These are phyloP conservation scores for Trachelus tabidus DNA, from an alignment of 2,888 invertebrate species.

Conservation along the genomic window DNA sequence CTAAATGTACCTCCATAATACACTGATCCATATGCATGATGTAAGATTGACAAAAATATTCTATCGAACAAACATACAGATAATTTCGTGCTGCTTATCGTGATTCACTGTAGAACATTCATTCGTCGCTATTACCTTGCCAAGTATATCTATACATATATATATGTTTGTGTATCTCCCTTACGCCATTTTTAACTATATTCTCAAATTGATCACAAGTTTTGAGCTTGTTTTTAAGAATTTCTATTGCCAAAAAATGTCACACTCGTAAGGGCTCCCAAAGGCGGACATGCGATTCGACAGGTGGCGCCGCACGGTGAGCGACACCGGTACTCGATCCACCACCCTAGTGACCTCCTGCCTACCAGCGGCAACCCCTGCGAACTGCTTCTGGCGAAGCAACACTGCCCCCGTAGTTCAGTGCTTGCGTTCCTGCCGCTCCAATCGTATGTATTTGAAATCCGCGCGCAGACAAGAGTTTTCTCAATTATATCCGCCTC, in stretches of 20 bases:
- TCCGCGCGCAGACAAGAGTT: not conserved
- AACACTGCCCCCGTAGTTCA: conserved; percentile 33
- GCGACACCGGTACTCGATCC: not conserved
- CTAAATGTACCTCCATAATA: not conserved
- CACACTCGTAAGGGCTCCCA: not conserved
- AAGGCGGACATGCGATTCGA: not conserved
- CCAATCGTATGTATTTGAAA: conserved; percentile 38
- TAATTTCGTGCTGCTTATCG: not conserved
- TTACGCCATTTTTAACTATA: not conserved
- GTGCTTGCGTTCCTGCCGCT: conserved; percentile 60
- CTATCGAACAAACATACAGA: not conserved
- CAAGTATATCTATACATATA: not conserved
- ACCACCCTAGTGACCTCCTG: not conserved
- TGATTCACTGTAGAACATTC: not conserved
- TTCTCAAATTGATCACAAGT: not conserved
- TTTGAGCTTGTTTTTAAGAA: not conserved
- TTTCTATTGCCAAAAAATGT: too few relatives aligned
- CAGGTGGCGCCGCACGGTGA: not conserved
- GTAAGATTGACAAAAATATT: not conserved
- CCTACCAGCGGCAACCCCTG: not conserved
- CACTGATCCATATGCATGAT: not conserved
- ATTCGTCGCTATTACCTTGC: not conserved
- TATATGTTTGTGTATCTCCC: not conserved
- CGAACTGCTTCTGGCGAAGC: not conserved
- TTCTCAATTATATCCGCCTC: not conserved